phyloP scores from a whole-genome alignment of 1,140 invertebrate genomes.

The Sesamia nonagrioides region DNA sequence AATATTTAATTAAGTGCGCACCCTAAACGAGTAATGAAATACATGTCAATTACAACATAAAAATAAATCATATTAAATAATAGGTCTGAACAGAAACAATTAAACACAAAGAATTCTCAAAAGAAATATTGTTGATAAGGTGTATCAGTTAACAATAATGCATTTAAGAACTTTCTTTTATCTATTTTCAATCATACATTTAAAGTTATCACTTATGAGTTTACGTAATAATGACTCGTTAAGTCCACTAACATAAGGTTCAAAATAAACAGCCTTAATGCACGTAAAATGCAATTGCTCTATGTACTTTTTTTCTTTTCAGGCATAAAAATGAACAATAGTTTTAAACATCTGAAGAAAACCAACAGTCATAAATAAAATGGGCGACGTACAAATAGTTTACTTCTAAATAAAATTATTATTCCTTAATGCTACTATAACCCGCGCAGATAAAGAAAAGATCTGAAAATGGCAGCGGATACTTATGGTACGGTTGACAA shows the following conservation, averaged over 20 bases:
- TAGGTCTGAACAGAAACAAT: too few relatives aligned
- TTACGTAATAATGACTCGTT: neutral
- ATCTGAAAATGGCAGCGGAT: too few relatives aligned
- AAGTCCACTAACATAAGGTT: neutral
- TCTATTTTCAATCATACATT: too few relatives aligned
- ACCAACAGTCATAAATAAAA: slow-evolving; percentile 16
- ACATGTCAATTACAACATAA: too few relatives aligned
- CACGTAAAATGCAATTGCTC: slow-evolving; percentile 9
- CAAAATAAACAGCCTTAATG: neutral
- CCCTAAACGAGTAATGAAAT: neutral
- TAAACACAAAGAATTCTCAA: too few relatives aligned
- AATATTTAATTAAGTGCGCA: neutral
- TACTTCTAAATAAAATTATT: slow-evolving; percentile 32
- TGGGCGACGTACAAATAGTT: neutral
- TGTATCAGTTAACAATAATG: too few relatives aligned
- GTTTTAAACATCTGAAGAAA: slow-evolving; percentile 21
- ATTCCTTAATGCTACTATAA: slow-evolving; percentile 10
- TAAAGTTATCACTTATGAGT: neutral
- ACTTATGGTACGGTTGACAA: too few relatives aligned
- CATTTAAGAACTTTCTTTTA: neutral
- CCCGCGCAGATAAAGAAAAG: too few relatives aligned
- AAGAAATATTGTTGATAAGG: too few relatives aligned
- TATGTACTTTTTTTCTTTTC: neutral
- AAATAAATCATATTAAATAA: too few relatives aligned
- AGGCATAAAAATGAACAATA: slow-evolving; percentile 10